A percentile compares a stretch with the other conserved stretches of the same genome.
Evolutionary conservation across 2,888 invertebrate genomes (phyloP).

Genomic region (Mongoloraphidia duomilia): DNA sequence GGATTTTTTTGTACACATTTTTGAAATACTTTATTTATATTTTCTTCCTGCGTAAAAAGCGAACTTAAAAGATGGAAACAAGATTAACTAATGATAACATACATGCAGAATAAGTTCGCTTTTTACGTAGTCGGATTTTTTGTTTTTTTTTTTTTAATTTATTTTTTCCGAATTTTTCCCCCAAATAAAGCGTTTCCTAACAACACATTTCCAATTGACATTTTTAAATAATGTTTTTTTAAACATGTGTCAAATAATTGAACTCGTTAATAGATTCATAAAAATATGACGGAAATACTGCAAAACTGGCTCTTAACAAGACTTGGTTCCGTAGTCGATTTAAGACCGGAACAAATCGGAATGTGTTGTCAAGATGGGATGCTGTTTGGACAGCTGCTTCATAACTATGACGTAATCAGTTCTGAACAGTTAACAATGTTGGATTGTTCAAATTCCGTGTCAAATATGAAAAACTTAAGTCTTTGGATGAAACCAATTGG

Average conservation of each 20-base stretch:
- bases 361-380: slow-evolving; percentile 41
- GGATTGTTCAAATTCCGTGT: slow-evolving; percentile 30
- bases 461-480: slow-evolving; percentile 36
- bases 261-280: not conserved
- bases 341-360: slow-evolving; percentile 39
- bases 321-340: slow-evolving; percentile 37
- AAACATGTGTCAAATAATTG: slow-evolving; percentile 4
- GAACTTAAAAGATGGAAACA: too few relatives aligned
- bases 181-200: too few relatives aligned
- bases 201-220: too few relatives aligned
- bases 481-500: slow-evolving; percentile 39
- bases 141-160: too few relatives aligned
- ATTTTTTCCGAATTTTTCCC: too few relatives aligned
- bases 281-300: slow-evolving; percentile 40
- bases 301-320: slow-evolving; percentile 43
- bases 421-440: slow-evolving; percentile 35
- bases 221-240: not conserved
- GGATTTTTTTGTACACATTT: too few relatives aligned
- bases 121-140: too few relatives aligned
- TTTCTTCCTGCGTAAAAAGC: too few relatives aligned
- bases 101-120: too few relatives aligned
- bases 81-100: too few relatives aligned
- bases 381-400: slow-evolving; percentile 38
- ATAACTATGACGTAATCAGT: slow-evolving; percentile 42
- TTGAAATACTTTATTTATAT: too few relatives aligned